Percentiles rank a stretch among this genome's conserved stretches.
phyloP scores from a whole-genome alignment of 2,797 vertebrate species.

The Chrosomus eos region DNA sequence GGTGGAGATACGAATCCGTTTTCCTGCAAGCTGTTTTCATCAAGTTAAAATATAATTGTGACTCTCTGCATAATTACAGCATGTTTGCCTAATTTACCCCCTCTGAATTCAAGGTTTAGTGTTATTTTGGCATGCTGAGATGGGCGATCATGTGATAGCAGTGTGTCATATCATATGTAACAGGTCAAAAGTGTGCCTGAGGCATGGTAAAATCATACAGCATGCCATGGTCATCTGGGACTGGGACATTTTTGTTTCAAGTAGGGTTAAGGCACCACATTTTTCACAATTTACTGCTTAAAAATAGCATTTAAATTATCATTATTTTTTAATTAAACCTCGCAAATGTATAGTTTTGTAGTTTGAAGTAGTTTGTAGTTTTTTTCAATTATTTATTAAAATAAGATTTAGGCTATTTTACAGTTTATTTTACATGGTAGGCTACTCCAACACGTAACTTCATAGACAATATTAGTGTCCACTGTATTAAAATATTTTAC shows the following conservation, averaged over 20 bases:
- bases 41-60: slow-evolving; percentile 36
- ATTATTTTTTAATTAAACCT: too few relatives aligned
- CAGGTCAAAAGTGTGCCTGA: neutral
- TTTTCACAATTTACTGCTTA: neutral
- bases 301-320: neutral
- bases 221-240: neutral
- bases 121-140: neutral
- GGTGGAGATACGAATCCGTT: slow-evolving; percentile 18
- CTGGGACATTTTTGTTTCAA: neutral
- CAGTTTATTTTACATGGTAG: neutral
- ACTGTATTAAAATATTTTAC: neutral
- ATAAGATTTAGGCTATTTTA: neutral
- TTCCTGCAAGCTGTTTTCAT: slow-evolving; percentile 30
- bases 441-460: neutral
- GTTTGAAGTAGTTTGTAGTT: too few relatives aligned
- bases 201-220: neutral
- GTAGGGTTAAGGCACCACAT: neutral
- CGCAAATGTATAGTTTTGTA: too few relatives aligned
- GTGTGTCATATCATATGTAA: neutral
- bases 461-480: neutral
- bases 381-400: neutral
- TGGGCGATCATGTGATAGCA: neutral
- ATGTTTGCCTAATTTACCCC: slow-evolving; percentile 9
- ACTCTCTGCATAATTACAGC: slow-evolving; percentile 17
- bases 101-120: slow-evolving; percentile 7